A percentile compares a stretch with the other conserved stretches of the same genome.
Evolutionary conservation across 2,888 invertebrate species (phyloP).

Genomic region (Pandemis corylana): DNA sequence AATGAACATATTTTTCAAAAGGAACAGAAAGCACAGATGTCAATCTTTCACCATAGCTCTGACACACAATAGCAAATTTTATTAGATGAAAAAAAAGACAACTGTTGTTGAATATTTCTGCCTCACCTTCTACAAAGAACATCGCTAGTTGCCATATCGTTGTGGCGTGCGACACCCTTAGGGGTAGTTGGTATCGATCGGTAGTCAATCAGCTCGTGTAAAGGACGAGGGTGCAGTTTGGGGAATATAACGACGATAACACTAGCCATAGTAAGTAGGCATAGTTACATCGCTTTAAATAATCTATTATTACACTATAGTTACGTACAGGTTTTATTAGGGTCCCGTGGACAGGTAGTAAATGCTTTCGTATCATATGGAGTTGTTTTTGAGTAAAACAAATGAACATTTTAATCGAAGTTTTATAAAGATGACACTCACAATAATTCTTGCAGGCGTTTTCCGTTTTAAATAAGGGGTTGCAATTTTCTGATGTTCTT

Average conservation of each 20-base stretch:
- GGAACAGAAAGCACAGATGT: too few relatives aligned
- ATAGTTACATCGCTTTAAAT: neutral
- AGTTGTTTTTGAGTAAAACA: too few relatives aligned
- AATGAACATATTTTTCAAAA: too few relatives aligned
- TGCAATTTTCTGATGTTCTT: too few relatives aligned
- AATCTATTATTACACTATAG: neutral
- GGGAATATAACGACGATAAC: conserved; percentile 6
- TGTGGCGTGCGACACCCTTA: conserved; percentile 21
- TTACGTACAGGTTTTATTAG: neutral
- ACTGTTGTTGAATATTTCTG: neutral
- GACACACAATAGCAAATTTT: too few relatives aligned
- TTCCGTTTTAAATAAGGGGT: too few relatives aligned
- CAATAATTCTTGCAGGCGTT: too few relatives aligned
- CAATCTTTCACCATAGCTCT: neutral
- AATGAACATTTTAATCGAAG: too few relatives aligned
- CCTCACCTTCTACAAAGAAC: neutral
- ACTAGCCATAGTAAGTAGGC: neutral
- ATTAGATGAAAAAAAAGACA: too few relatives aligned
- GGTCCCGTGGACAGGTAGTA: neutral
- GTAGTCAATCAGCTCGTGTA: conserved; percentile 24
- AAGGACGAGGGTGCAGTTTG: conserved; percentile 1
- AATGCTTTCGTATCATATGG: too few relatives aligned
- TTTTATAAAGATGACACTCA: too few relatives aligned
- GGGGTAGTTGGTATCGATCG: conserved; percentile 32
- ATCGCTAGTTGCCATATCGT: neutral